Conservation (phyloP, 2,888 invertebrate genomes). For the Pteria penguin region DNA sequence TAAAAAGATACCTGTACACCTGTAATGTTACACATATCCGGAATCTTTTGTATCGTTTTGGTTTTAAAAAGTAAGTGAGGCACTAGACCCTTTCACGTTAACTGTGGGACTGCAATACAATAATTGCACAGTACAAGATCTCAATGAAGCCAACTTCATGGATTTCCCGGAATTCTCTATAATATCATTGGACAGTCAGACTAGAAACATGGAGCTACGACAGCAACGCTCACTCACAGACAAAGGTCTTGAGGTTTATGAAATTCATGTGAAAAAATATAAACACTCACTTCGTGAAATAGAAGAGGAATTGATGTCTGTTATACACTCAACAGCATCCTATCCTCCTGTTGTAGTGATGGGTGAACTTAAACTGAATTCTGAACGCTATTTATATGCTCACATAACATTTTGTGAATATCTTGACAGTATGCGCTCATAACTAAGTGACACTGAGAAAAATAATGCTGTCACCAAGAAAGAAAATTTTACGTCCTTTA, state of each 20-base stretch:
- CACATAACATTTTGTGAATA: neutral
- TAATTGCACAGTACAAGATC: neutral
- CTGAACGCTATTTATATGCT: neutral
- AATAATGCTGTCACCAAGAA: neutral
- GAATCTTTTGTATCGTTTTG: too few species aligned
- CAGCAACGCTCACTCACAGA: neutral
- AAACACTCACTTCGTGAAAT: neutral
- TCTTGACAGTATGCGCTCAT: neutral
- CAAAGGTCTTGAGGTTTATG: neutral
- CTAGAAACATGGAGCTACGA: neutral
- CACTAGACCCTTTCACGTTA: too few species aligned
- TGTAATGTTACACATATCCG: too few species aligned
- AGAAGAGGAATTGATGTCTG: neutral
- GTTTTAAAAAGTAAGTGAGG: too few species aligned
- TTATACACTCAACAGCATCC: neutral
- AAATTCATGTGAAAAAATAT: conserved; percentile 5
- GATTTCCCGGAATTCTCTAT: neutral
- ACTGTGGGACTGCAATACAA: too few species aligned
- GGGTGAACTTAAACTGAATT: neutral
- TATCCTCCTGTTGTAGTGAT: neutral
- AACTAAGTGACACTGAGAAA: neutral
- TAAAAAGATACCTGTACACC: too few species aligned
- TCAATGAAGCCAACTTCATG: neutral
- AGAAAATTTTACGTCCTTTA: neutral
- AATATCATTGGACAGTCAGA: neutral